phyloP scores from a whole-genome alignment of 2,888 invertebrate species.

The Punctoribates punctum region DNA sequence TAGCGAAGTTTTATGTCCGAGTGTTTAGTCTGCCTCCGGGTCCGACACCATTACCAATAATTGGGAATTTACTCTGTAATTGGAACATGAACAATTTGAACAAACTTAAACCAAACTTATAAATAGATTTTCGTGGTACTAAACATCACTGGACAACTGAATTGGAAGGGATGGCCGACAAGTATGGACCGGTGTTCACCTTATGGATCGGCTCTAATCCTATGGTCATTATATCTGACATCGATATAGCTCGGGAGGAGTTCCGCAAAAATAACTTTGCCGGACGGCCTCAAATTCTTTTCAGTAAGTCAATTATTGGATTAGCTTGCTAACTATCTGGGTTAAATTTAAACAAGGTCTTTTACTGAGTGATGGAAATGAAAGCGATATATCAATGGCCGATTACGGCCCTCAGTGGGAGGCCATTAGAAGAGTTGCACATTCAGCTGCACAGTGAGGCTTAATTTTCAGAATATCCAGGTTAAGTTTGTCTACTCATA shows the following conservation, averaged over 20 bases:
- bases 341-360: not conserved
- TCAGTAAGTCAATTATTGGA: not conserved
- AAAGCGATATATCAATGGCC: not conserved
- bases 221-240: constrained; percentile 35
- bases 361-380: not conserved
- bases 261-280: not conserved
- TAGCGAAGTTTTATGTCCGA: too few relatives aligned
- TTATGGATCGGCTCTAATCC: constrained; percentile 36
- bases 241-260: not conserved
- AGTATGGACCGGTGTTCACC: constrained; percentile 29
- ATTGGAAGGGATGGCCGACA: too few relatives aligned
- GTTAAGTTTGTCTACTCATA: too few relatives aligned
- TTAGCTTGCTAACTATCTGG: not conserved
- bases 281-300: constrained; percentile 8
- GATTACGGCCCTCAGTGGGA: constrained; percentile 13
- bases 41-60: too few relatives aligned
- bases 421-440: not conserved
- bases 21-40: too few relatives aligned
- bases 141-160: too few relatives aligned
- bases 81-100: too few relatives aligned
- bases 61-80: too few relatives aligned
- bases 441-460: not conserved
- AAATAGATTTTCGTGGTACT: too few relatives aligned
- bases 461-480: too few relatives aligned
- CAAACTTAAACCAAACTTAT: too few relatives aligned